Percentiles rank a stretch among this genome's conserved stretches.
Evolutionary conservation across 2,888 invertebrate species (phyloP).

Genomic region (Notodromas monacha): DNA sequence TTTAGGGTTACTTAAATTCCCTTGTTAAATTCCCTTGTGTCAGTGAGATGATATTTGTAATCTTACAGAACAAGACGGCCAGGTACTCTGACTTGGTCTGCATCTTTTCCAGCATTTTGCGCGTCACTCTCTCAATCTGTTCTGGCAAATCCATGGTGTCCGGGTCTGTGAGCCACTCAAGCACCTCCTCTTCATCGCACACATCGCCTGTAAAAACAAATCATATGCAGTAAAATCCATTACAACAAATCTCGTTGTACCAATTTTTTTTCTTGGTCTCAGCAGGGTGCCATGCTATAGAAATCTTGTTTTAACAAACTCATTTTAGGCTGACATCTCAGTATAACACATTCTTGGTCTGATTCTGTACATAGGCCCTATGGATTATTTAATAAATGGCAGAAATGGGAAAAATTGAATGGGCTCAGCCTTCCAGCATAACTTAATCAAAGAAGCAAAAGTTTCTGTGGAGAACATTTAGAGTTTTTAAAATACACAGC

Average conservation of each 20-base stretch:
- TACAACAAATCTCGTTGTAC: background rate
- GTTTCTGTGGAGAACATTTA: no score
- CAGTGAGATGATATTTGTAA: background rate
- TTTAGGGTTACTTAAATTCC: no score
- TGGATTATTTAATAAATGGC: no score
- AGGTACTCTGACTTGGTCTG: constrained; percentile 57
- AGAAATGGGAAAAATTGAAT: no score
- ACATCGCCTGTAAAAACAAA: constrained; percentile 31
- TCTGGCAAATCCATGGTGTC: constrained; percentile 77
- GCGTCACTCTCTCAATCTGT: constrained; percentile 49
- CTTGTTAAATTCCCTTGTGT: constrained; percentile 1
- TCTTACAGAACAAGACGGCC: constrained; percentile 69
- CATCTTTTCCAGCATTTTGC: constrained; percentile 71
- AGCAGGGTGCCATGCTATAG: background rate
- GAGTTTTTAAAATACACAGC: no score
- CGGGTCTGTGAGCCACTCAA: constrained; percentile 72
- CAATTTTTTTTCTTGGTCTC: background rate
- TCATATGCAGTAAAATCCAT: background rate
- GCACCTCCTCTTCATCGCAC: constrained; percentile 51
- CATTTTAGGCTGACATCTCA: no score
- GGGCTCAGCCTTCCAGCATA: no score
- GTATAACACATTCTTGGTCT: no score
- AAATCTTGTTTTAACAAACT: no score
- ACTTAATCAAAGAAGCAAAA: no score
- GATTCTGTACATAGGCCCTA: no score